Conservation (phyloP, 2,113 vertebrate species). For the Tor tambroides region DNA sequence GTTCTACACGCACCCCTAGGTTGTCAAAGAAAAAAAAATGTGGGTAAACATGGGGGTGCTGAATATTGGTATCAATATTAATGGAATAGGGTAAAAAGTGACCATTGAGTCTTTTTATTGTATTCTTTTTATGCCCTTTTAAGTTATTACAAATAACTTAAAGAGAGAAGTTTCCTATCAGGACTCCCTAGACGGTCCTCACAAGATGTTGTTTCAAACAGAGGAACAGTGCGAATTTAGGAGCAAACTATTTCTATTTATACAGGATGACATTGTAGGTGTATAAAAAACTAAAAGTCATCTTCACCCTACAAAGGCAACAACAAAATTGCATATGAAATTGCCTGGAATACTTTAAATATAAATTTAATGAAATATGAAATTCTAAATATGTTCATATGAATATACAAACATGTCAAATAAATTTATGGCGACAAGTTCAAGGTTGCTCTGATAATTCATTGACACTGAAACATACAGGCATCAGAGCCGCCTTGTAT, state of each 20-base stretch:
- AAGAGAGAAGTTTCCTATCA: not conserved
- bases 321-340: not conserved
- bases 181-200: not conserved
- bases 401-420: not conserved
- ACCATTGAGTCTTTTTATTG: constrained; percentile 20
- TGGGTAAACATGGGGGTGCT: constrained; percentile 48
- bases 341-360: not conserved
- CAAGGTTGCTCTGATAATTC: no score
- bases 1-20: constrained; percentile 70
- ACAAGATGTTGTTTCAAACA: not conserved
- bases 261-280: not conserved
- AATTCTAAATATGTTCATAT: not conserved
- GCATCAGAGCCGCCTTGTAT: no score
- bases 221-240: not conserved
- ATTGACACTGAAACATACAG: no score
- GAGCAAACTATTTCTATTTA: not conserved
- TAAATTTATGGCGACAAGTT: not conserved
- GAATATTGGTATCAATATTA: constrained; percentile 68
- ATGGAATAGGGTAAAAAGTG: constrained; percentile 63
- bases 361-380: not conserved
- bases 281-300: not conserved
- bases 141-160: not conserved
- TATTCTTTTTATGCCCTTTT: not conserved
- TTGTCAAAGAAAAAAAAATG: constrained; percentile 66
- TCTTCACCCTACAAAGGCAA: not conserved